A percentile compares a stretch with the other conserved stretches of the same genome.
phyloP scores from a whole-genome alignment of 2,113 vertebrate species.

The Apistogramma diplotaenia region DNA sequence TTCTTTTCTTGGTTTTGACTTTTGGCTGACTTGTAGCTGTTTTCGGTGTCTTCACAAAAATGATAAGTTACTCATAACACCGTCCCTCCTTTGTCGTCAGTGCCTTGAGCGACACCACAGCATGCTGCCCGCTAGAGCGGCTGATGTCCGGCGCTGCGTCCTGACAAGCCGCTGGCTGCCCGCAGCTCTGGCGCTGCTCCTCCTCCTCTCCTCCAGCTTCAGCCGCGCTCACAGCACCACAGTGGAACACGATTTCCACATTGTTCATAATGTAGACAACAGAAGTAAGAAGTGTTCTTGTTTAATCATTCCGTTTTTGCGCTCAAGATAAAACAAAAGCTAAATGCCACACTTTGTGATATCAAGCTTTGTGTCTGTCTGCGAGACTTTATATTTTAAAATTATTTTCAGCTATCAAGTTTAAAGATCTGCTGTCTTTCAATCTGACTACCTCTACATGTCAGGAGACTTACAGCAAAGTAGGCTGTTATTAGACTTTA shows the following conservation, averaged over 20 bases:
- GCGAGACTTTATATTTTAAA: neutral
- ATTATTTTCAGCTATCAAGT: neutral
- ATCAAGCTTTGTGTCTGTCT: neutral
- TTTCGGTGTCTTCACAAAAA: neutral
- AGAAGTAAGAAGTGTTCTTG: slow-evolving; percentile 80
- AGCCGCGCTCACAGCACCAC: slow-evolving; percentile 78
- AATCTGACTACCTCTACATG: neutral
- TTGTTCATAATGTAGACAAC: slow-evolving; percentile 85
- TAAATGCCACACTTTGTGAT: neutral
- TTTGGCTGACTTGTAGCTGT: neutral
- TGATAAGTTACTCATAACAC: neutral
- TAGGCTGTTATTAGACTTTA: neutral
- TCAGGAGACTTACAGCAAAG: neutral
- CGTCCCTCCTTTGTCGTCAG: neutral
- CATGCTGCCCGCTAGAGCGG: slow-evolving; percentile 60
- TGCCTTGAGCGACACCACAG: slow-evolving; percentile 51
- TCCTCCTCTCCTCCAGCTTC: slow-evolving; percentile 77
- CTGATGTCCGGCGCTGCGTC: slow-evolving; percentile 54
- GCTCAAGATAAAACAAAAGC: neutral
- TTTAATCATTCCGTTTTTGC: neutral
- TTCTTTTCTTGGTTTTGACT: neutral
- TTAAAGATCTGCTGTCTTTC: neutral
- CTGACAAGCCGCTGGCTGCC: slow-evolving; percentile 69
- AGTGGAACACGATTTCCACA: slow-evolving; percentile 86
- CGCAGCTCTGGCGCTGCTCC: slow-evolving; percentile 72